Evolutionary conservation across 2,113 vertebrate species (phyloP).

Genomic region (Triplophysa siluroides): DNA sequence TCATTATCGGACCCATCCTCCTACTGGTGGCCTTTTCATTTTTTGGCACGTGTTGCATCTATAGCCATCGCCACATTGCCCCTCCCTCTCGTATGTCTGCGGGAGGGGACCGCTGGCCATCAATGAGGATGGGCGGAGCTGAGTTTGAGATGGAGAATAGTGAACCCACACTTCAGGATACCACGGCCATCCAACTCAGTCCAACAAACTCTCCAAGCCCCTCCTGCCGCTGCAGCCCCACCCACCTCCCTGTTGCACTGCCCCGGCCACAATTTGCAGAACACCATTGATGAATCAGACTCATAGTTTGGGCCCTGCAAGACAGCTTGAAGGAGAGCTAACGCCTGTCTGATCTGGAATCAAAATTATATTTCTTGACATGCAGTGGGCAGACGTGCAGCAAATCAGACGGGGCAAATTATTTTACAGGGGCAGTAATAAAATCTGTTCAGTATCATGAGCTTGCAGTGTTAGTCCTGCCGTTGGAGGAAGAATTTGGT

Average conservation of each 20-base stretch:
- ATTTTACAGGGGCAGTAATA: not conserved
- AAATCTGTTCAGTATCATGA: not conserved
- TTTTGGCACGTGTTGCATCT: constrained; percentile 87
- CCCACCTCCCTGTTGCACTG: constrained; percentile 57
- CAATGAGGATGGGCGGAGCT: constrained; percentile 77
- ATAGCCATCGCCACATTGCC: constrained; percentile 77
- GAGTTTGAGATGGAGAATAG: constrained; percentile 93
- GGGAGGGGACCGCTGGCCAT: constrained; percentile 72
- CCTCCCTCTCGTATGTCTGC: constrained; percentile 63
- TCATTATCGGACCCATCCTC: constrained; percentile 87
- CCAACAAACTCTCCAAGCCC: constrained; percentile 84
- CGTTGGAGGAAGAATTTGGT: constrained; percentile 1
- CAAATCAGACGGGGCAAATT: not conserved
- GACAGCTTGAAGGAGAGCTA: too few relatives aligned
- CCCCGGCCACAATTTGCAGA: constrained; percentile 30
- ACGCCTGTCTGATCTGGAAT: too few relatives aligned
- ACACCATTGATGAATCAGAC: constrained; percentile 9
- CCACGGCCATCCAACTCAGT: constrained; percentile 90
- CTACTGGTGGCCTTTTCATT: constrained; percentile 83
- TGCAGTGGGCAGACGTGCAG: not conserved
- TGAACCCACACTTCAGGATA: constrained; percentile 92
- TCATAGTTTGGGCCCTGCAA: not conserved
- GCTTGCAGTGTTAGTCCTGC: not conserved
- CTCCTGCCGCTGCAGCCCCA: constrained; percentile 80
- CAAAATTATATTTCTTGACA: not conserved